Evolutionary conservation across 1,140 invertebrate species (phyloP).

Genomic region (Sitodiplosis mosellana): DNA sequence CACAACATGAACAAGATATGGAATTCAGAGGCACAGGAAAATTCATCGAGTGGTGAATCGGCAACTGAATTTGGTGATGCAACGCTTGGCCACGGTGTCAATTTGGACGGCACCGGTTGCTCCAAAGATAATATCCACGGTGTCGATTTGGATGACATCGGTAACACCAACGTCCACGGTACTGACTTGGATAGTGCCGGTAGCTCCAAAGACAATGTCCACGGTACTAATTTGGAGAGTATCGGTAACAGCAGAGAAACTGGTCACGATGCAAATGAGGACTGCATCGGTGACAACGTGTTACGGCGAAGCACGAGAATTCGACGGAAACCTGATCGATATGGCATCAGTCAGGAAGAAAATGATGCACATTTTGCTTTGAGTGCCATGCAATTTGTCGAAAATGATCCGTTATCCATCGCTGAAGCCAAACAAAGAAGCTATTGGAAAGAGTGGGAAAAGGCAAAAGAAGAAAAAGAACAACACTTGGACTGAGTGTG

Average conservation of each 20-base stretch:
- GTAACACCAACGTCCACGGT: too few relatives aligned
- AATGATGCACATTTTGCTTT: background rate
- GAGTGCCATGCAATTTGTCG: background rate
- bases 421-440: background rate
- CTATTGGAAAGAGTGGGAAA: background rate
- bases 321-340: background rate
- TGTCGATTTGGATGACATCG: too few relatives aligned
- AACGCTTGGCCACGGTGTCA: background rate
- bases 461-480: too few relatives aligned
- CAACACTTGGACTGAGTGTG: too few relatives aligned
- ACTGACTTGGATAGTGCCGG: background rate
- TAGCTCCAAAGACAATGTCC: background rate
- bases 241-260: background rate
- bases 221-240: background rate
- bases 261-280: background rate
- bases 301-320: background rate
- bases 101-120: too few relatives aligned
- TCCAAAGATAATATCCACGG: too few relatives aligned
- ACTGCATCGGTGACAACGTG: background rate
- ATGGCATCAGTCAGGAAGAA: background rate
- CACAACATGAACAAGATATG: too few relatives aligned
- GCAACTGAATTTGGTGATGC: background rate
- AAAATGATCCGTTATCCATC: background rate
- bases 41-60: background rate
- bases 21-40: background rate